Evolutionary conservation across 2,113 vertebrate genomes (phyloP), one percentile per base, ranked within the genome.

Genomic region (Carollia perspicillata): DNA sequence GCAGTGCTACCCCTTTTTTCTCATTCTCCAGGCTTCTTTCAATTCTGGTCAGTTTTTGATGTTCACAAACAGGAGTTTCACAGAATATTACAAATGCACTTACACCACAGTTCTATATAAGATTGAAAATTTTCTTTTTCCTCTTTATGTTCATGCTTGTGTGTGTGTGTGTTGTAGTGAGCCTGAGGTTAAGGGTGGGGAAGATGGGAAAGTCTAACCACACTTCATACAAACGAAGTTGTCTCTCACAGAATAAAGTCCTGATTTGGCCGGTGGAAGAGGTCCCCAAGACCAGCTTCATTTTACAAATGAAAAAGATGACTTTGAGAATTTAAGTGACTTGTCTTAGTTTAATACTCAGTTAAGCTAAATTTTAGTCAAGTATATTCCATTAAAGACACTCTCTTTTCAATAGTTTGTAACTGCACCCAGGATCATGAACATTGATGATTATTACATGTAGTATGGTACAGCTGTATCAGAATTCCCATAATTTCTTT

Each of bases 401-500:
- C 7, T 93, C 3, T 69, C 3, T 90, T 95, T 93, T 83, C 11
- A 89, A 22, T 79, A 93, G 49, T 58, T 81, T 78, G 9, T 84
- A 83, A 66, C 53, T 65, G 23, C 18, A 85, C 93, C 8, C 30
- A 35, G 3, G 17, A 23, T 84, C 18, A 4, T 72, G 86, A 60
- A 66, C 26, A 44, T 22, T 22, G 11, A 10, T 66, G 28, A 37
- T 55, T 74, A 78, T 85, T 63, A 72, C 3, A 66, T 44, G 33
- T 11, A 49, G 5, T 35, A 7, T 75, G 28, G 42, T 69, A 33
- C 18, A 22, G 79, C 6, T 49, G 66, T 1, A n/a, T 77, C 8
- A 91, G 78, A 55, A 89, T 78, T 89, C 44, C n/a, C 93, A 3
- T 84, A 77, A n/a, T 63, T 84, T 92, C 55, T 91, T 92, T 13